These are phyloP conservation scores for Rhamnusium bicolor DNA, from an alignment of 2,888 invertebrate species.

Conservation along the genomic window DNA sequence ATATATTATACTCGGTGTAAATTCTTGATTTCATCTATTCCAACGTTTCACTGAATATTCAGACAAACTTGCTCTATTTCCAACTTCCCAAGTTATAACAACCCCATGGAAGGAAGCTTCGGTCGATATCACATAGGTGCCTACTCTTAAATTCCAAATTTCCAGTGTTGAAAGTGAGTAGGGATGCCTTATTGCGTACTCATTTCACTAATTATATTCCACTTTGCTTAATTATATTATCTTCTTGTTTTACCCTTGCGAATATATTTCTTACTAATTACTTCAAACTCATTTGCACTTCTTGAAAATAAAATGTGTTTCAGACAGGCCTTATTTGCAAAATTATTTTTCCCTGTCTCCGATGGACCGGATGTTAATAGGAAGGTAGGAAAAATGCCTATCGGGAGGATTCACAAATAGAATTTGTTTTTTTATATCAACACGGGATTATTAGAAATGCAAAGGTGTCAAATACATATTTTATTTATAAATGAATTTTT, in stretches of 20 bases:
- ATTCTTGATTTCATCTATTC: neutral
- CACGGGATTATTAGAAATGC: too few relatives aligned
- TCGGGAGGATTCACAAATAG: neutral
- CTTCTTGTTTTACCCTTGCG: conserved; percentile 41
- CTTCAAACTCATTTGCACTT: conserved; percentile 35
- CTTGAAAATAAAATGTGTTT: conserved; percentile 24
- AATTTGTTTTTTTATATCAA: too few relatives aligned
- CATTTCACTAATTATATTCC: conserved; percentile 61
- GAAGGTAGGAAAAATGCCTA: neutral
- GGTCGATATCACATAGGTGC: conserved; percentile 18
- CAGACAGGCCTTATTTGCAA: neutral
- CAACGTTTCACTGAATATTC: neutral
- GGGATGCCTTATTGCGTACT: conserved; percentile 17
- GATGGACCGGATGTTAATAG: conserved; percentile 3
- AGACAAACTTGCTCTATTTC: neutral
- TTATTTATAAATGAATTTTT: too few relatives aligned
- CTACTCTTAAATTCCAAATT: conserved; percentile 1
- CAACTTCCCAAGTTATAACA: neutral
- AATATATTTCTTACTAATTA: conserved; percentile 34
- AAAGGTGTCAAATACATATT: too few relatives aligned
- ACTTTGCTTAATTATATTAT: conserved; percentile 63
- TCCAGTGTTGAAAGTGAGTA: conserved; percentile 13
- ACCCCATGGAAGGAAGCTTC: neutral
- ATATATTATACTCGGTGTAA: neutral
- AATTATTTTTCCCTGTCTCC: conserved; percentile 9